These are phyloP conservation scores for Trisateles emortualis DNA, from an alignment of 2,888 invertebrate species.

Conservation along the genomic window DNA sequence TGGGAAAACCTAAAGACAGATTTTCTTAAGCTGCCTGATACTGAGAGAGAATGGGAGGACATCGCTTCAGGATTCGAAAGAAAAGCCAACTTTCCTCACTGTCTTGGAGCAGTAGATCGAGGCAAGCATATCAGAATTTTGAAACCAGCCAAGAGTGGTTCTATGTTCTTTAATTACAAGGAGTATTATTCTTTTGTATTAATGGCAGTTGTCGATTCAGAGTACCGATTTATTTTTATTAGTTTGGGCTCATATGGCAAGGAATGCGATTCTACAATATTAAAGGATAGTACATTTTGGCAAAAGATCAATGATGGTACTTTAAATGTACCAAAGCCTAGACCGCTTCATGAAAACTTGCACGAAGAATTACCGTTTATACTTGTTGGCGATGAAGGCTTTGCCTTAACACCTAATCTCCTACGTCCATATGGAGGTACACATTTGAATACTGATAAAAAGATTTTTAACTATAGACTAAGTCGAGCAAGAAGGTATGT, in stretches of 20 bases:
- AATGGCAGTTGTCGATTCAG: slow-evolving; percentile 10
- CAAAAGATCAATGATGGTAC: slow-evolving; percentile 33
- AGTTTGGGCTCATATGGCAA: slow-evolving; percentile 12
- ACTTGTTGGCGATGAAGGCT: slow-evolving; percentile 32
- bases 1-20: slow-evolving; percentile 21
- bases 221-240: slow-evolving; percentile 7
- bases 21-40: slow-evolving; percentile 21
- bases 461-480: slow-evolving; percentile 55
- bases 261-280: slow-evolving; percentile 3
- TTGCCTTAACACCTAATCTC: slow-evolving; percentile 39
- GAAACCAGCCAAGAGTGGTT: slow-evolving; percentile 12
- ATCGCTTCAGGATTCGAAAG: slow-evolving; percentile 16
- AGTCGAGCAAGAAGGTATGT: slow-evolving; percentile 53
- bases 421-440: slow-evolving; percentile 24
- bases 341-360: slow-evolving; percentile 27
- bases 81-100: slow-evolving; percentile 1
- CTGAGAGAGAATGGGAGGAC: slow-evolving; percentile 21
- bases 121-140: slow-evolving; percentile 8
- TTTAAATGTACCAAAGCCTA: slow-evolving; percentile 30
- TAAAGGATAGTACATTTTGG: slow-evolving; percentile 15
- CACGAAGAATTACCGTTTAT: slow-evolving; percentile 25
- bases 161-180: slow-evolving; percentile 13
- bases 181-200: slow-evolving; percentile 12
- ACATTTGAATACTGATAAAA: slow-evolving; percentile 39
- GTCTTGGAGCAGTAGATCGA: slow-evolving; percentile 4